A percentile compares a stretch with the other conserved stretches of the same genome.
Evolutionary conservation across 2,113 vertebrate species (phyloP).

Genomic region (Passer domesticus): DNA sequence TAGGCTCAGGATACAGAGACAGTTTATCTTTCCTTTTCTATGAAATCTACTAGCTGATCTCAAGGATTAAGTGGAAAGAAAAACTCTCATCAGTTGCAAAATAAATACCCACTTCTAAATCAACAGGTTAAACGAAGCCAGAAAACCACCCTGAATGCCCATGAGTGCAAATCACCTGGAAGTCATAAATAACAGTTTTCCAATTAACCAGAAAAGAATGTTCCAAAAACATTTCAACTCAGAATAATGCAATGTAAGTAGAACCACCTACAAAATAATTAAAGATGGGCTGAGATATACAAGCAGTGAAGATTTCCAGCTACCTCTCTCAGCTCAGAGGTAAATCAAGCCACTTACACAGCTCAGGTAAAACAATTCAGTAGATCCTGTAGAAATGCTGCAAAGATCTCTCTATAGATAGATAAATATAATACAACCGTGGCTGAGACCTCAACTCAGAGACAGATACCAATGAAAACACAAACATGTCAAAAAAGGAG

Average conservation of each 20-base stretch:
- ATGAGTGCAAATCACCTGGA: background rate
- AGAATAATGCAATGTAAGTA: background rate
- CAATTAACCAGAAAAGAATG: background rate
- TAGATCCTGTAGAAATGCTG: background rate
- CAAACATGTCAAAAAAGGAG: background rate
- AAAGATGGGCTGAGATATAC: background rate
- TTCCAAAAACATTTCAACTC: background rate
- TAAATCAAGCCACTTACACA: background rate
- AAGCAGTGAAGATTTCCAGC: background rate
- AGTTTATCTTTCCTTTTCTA: slow-evolving; percentile 21
- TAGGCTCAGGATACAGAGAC: background rate
- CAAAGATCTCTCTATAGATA: background rate
- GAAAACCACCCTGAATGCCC: background rate
- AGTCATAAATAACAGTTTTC: background rate
- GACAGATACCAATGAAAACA: background rate
- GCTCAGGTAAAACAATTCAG: background rate
- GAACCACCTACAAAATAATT: background rate
- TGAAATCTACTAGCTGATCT: background rate
- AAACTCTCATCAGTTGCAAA: background rate
- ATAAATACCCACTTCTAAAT: slow-evolving; percentile 5
- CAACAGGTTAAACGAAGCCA: background rate
- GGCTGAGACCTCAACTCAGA: background rate
- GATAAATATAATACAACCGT: background rate
- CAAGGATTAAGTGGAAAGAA: slow-evolving; percentile 10
- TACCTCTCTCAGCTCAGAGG: background rate